Percentiles rank a stretch among this genome's conserved stretches.
Evolutionary conservation across 2,113 vertebrate species (phyloP).

Genomic region (Esox niger): DNA sequence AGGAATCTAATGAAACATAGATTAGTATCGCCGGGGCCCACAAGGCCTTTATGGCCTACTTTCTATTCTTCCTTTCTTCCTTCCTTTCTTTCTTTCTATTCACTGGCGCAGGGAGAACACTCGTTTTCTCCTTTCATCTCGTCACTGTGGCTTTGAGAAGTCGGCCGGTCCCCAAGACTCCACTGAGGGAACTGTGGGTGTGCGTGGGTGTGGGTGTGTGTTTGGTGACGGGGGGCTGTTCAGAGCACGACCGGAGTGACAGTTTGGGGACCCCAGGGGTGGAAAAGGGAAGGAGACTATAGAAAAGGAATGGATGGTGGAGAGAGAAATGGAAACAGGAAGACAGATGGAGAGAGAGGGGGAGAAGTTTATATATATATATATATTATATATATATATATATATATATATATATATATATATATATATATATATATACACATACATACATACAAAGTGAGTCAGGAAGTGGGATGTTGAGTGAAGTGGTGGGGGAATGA

Average conservation of each 20-base stretch:
- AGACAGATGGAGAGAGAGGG: not conserved
- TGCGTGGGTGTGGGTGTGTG: not conserved
- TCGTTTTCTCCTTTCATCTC: slow-evolving; percentile 20
- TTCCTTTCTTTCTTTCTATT: slow-evolving; percentile 53
- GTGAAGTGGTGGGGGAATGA: not conserved
- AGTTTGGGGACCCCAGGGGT: slow-evolving; percentile 28
- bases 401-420: no score
- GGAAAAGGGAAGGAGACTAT: slow-evolving; percentile 11
- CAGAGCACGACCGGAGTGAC: slow-evolving; percentile 28
- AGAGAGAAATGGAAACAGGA: slow-evolving; percentile 17
- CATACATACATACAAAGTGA: no score
- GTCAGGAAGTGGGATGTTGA: no score
- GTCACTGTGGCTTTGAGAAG: slow-evolving; percentile 27
- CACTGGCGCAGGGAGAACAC: slow-evolving; percentile 30
- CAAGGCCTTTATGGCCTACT: slow-evolving; percentile 72
- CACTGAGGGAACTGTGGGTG: slow-evolving; percentile 7
- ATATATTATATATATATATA: no score
- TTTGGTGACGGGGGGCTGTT: slow-evolving; percentile 17
- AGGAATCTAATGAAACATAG: slow-evolving; percentile 75
- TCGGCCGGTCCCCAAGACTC: slow-evolving; percentile 22
- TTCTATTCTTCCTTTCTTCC: slow-evolving; percentile 49
- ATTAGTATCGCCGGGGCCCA: slow-evolving; percentile 67
- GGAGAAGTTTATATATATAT: no score
- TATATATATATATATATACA: no score
- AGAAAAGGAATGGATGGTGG: slow-evolving; percentile 9